Evolutionary conservation across 2,888 invertebrate genomes (phyloP), one percentile per base, ranked within the genome.

Genomic region (Drosophila incognita): DNA sequence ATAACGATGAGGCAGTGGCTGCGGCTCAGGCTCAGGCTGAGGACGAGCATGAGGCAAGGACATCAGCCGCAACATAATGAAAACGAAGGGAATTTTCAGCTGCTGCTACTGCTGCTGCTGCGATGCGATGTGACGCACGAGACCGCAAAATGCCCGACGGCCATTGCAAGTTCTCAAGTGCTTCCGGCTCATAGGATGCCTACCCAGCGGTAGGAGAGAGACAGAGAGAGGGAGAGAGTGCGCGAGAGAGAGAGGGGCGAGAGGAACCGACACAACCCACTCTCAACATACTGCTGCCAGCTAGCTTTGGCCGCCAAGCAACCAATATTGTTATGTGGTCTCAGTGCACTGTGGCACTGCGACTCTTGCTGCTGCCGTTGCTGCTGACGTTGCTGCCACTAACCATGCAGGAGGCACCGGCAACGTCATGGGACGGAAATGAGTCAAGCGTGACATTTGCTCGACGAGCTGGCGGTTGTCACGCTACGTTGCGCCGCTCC

Each of bases 381-480:
- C 69, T 52, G 59, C 49, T 51, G 46, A 61, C 61, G 67, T 51
- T 62, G 76, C 74, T 70, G 84, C 82, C 79, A 82, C 82, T 72
- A 81, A 79, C 81, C 87, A 89, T 88, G 76, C 87, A 80, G 66
- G 69, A 70, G 69, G 81, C 77, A 71, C 31, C 87, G 69, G 72
- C 78, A 81, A 74, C 85, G 71, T 86, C 90, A 89, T 89, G 85
- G 85, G 87, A 90, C 87, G 87, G 87, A 87, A 87, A 87, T 87
- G 90, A 87, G 87, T 90, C 89, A 87, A 87, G 87, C 87, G 87
- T 87, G 87, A 87, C 87, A 87, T 87, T 87, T 87, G 87, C 89
- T 89, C 73, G 80, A 77, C 81, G 77, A 46, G 46, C 80, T 83
- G 77, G 69, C 74, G 76, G 74, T 74, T 86, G 80, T 80, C 78